A percentile compares a stretch with the other conserved stretches of the same genome.
These are phyloP conservation scores for Dysidea cf. avara DNA, from an alignment of 37 sponge, comb jelly and placozoan genomes.

Conservation along the genomic window DNA sequence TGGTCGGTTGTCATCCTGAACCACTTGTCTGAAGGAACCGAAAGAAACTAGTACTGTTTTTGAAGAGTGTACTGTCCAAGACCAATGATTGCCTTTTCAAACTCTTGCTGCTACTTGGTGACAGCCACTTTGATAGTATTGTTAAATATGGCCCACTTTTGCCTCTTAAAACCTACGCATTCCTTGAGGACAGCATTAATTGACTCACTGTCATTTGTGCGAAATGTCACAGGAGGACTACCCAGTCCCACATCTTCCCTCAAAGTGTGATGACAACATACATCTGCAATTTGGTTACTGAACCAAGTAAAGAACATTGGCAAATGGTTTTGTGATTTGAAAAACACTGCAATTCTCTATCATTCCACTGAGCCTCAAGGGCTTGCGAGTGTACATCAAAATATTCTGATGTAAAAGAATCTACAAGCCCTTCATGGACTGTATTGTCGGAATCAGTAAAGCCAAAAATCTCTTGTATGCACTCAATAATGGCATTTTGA, in stretches of 20 bases:
- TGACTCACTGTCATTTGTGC: slow-evolving; percentile 5
- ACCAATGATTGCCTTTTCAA: slow-evolving; percentile 36
- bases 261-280: no score
- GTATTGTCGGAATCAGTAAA: no score
- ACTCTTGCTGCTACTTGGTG: slow-evolving; percentile 29
- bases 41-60: neutral
- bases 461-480: no score
- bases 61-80: slow-evolving; percentile 30
- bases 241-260: slow-evolving; percentile 14
- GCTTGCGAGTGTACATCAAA: no score
- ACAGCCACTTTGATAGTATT: slow-evolving; percentile 16
- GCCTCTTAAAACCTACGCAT: slow-evolving; percentile 28
- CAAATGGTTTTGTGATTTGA: no score
- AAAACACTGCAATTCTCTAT: no score
- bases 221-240: neutral
- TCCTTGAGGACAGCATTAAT: slow-evolving; percentile 17
- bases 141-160: slow-evolving; percentile 17
- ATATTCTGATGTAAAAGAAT: no score
- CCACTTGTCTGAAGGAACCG: slow-evolving; percentile 2
- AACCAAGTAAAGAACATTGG: no score
- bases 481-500: no score
- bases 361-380: no score
- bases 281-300: no score
- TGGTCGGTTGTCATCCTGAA: slow-evolving; percentile 13
- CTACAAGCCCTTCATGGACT: no score